Evolutionary conservation across 2,113 vertebrate genomes (phyloP).

Genomic region (Cyphomyrus discorhynchus): DNA sequence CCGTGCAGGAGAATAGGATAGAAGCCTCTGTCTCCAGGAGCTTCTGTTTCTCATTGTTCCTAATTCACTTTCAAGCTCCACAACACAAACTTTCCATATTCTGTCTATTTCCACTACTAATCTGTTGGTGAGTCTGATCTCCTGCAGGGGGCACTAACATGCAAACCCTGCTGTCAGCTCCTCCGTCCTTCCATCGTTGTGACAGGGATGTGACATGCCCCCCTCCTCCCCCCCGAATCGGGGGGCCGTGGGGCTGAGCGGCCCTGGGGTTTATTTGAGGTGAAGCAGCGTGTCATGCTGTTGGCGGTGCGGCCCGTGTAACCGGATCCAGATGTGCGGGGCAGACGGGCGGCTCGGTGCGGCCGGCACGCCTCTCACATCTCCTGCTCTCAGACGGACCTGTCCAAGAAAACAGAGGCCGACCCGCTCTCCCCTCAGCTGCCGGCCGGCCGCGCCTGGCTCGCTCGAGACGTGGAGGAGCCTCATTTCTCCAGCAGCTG

Average conservation of each 20-base stretch:
- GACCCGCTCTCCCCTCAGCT: background rate
- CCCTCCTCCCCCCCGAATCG: background rate
- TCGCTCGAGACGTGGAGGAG: background rate
- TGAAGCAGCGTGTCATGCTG: background rate
- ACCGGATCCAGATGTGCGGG: background rate
- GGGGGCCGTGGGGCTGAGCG: background rate
- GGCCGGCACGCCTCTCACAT: background rate
- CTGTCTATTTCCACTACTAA: background rate
- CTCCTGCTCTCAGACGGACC: background rate
- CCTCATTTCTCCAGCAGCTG: background rate
- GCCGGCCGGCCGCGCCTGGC: background rate
- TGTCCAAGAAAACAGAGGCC: background rate
- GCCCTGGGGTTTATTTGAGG: conserved; percentile 1
- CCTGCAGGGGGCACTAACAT: background rate
- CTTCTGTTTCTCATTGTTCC: background rate
- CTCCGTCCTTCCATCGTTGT: background rate
- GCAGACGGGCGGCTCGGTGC: background rate
- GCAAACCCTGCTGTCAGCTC: background rate
- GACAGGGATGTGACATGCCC: background rate
- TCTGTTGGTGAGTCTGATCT: background rate
- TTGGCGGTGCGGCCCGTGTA: background rate
- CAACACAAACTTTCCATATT: background rate
- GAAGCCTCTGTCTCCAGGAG: background rate
- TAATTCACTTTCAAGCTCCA: background rate
- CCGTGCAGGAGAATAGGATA: background rate